phyloP scores from a whole-genome alignment of 2,888 invertebrate genomes.

The Deladenus siricidicola region DNA sequence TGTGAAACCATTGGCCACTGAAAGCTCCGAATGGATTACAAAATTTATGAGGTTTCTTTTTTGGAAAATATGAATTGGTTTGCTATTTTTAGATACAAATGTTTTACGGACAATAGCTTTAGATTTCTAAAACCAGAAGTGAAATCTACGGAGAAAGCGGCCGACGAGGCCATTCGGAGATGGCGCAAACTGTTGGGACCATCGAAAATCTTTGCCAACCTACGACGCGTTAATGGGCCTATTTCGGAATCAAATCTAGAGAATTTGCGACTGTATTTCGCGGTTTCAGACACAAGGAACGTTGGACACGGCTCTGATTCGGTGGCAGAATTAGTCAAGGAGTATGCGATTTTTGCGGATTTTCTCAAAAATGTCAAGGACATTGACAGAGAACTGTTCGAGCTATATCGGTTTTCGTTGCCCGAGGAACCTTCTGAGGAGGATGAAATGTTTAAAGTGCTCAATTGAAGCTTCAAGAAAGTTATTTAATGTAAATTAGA shows the following conservation, averaged over 20 bases:
- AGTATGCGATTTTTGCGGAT: slow-evolving; percentile 13
- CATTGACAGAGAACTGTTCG: slow-evolving; percentile 8
- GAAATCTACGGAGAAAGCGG: neutral
- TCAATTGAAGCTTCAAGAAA: too few species aligned
- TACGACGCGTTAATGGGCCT: neutral
- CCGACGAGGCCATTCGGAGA: slow-evolving; percentile 5
- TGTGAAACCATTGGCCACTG: too few species aligned
- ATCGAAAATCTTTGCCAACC: slow-evolving; percentile 14
- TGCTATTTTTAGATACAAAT: too few species aligned
- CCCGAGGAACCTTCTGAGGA: too few species aligned
- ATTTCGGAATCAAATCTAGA: neutral
- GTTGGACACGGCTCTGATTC: slow-evolving; percentile 18
- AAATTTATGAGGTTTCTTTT: too few species aligned
- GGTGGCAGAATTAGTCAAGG: slow-evolving; percentile 2
- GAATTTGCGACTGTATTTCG: slow-evolving; percentile 13
- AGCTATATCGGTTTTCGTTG: slow-evolving; percentile 2
- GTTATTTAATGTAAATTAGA: too few species aligned
- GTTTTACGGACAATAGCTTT: neutral
- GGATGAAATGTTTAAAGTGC: too few species aligned
- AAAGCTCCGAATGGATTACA: too few species aligned
- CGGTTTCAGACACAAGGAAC: slow-evolving; percentile 15
- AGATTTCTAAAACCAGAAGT: neutral
- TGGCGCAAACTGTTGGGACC: slow-evolving; percentile 17
- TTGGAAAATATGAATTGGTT: too few species aligned
- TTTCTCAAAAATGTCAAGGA: slow-evolving; percentile 6